Base-by-base conservation (phyloP, 2,888 invertebrate species). In the Caenorhabditis panamensis region DNA sequence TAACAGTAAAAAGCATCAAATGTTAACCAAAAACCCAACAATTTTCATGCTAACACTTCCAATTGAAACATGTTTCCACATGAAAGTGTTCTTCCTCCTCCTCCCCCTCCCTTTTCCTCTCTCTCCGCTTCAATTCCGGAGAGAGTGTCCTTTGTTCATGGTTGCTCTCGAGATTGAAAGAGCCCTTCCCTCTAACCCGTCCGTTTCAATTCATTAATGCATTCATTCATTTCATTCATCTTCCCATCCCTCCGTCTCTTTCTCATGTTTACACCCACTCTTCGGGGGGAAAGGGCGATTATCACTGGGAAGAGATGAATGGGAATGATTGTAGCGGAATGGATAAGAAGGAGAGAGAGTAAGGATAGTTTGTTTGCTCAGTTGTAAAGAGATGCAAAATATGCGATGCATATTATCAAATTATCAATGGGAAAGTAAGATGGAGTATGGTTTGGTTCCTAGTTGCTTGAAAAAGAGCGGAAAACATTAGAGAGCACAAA, bases 141-240 rank as follows among this genome's bases (percentile, higher is more conserved):
- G n/a, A n/a, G n/a, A n/a, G n/a, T n/a, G n/a, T n/a, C 69, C 36
- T 53, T 69, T 61, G 59, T 69, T 53, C 61, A 18, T n/a, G n/a
- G n/a, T n/a, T 56, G 51, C 58, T 62, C 63, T 47, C n/a, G 36
- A 56, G 56, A n/a, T 20, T 16, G 5, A 36, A 53, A 51, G 58
- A 59, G 68, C 67, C 44, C 47, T 20, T 31, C n/a, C n/a, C n/a
- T n/a, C n/a, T n/a, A n/a, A n/a, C n/a, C 53, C 53, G 71, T 72
- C 72, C 56, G 54, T 56, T 72, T 72, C 72, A 73, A 73, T 73
- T 73, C 73, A 64, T 73, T 73, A 73, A 73, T 64, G 73, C n/a
- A n/a, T n/a, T n/a, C n/a, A n/a, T n/a, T n/a, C n/a, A n/a, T n/a
- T n/a, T n/a, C 58, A 58, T 73, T 64, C 64, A 73, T 72, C 63